These are phyloP conservation scores for Caretta caretta DNA, from an alignment of 2,113 vertebrate genomes.

Conservation along the genomic window DNA sequence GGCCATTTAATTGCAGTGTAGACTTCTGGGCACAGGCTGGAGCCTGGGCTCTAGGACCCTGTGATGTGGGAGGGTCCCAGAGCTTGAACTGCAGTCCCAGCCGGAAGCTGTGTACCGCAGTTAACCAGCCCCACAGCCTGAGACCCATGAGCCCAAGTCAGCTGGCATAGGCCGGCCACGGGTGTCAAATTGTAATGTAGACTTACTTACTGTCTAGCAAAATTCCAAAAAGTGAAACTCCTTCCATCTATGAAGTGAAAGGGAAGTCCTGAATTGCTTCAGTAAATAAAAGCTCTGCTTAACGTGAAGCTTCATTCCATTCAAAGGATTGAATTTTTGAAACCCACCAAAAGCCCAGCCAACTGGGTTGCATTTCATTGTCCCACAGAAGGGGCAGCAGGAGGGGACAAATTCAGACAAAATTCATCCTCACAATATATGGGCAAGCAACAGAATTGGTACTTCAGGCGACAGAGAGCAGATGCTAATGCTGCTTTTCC, in stretches of 20 bases:
- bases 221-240: not conserved
- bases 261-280: not conserved
- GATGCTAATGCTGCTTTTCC: not conserved
- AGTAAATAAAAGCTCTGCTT: not conserved
- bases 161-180: not conserved
- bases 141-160: not conserved
- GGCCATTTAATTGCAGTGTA: not conserved
- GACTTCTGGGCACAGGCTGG: not conserved
- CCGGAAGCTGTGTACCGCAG: not conserved
- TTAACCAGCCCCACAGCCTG: not conserved
- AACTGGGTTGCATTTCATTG: fast-evolving
- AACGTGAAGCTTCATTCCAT: fast-evolving
- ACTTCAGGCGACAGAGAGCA: too few species aligned
- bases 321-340: not conserved
- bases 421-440: not conserved
- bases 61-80: not conserved
- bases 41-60: not conserved
- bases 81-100: not conserved
- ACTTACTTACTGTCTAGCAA: not conserved
- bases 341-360: fast-evolving
- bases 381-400: fast-evolving
- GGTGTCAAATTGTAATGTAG: not conserved
- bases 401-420: not conserved
- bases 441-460: too few species aligned
- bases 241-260: not conserved